A percentile compares a stretch with the other conserved stretches of the same genome.
Conservation (phyloP, 2,888 invertebrate genomes). For the Acanthopleura granulata region DNA sequence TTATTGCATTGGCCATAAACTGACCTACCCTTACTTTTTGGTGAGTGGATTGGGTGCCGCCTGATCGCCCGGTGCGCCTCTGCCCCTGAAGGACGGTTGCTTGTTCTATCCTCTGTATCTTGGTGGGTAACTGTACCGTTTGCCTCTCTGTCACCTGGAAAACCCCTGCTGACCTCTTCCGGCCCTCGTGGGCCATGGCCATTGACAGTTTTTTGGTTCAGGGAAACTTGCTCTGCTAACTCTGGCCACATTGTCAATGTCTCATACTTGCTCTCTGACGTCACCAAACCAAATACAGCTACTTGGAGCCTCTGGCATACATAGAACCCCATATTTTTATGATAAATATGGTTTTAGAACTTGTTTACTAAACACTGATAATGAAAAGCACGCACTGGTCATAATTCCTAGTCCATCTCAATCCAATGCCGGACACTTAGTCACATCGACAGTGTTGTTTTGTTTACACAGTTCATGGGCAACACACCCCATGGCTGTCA, state of each 20-base stretch:
- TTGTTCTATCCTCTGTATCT: no score
- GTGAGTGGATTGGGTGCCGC: not conserved
- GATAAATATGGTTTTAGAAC: not conserved
- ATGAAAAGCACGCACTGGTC: not conserved
- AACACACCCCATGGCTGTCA: not conserved
- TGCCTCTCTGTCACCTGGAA: no score
- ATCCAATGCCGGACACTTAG: not conserved
- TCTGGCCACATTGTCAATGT: not conserved
- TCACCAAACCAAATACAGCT: not conserved
- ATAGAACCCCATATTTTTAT: not conserved
- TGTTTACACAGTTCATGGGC: not conserved
- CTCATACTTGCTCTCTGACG: not conserved
- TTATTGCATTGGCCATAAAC: not conserved
- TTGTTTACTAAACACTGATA: not conserved
- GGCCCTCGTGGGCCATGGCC: no score
- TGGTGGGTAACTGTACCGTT: no score
- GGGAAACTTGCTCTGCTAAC: not conserved
- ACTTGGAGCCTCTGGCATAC: not conserved
- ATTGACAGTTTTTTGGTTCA: no score
- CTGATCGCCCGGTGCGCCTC: no score
- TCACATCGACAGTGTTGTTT: not conserved
- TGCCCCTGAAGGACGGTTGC: no score
- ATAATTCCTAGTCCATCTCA: not conserved
- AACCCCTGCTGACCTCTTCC: no score
- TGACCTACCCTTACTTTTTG: not conserved